phyloP scores from a whole-genome alignment of 2,113 vertebrate species.

The Mixornis gularis region DNA sequence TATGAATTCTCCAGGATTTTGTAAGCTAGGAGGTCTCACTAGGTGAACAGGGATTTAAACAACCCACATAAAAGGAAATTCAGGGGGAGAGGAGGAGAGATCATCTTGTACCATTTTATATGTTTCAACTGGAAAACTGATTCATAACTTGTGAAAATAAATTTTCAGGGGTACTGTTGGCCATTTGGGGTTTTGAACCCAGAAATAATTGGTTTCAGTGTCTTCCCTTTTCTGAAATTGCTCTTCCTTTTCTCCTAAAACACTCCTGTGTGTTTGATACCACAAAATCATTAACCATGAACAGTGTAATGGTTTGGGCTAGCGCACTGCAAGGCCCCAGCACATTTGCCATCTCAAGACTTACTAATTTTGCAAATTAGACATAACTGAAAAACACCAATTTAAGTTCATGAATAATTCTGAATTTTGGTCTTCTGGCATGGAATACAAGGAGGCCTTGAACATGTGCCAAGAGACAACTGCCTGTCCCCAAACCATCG shows the following conservation, averaged over 20 bases:
- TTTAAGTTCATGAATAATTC: not conserved
- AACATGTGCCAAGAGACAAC: not conserved
- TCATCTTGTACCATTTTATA: not conserved
- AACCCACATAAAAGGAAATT: not conserved
- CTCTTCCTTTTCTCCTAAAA: not conserved
- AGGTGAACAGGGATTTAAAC: not conserved
- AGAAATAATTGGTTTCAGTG: not conserved
- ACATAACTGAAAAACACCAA: not conserved
- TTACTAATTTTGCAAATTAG: not conserved
- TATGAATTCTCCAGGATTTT: not conserved
- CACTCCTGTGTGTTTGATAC: not conserved
- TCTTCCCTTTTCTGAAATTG: not conserved
- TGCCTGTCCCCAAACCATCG: not conserved
- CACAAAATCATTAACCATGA: not conserved
- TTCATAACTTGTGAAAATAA: not conserved
- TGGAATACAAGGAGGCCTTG: not conserved
- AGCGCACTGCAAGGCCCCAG: not conserved
- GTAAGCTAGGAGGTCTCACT: not conserved
- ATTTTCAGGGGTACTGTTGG: not conserved
- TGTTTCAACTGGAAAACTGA: not conserved
- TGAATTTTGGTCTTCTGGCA: not conserved
- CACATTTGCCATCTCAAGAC: not conserved
- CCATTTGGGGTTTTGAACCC: not conserved
- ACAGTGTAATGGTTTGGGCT: not conserved
- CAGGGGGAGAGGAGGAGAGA: accelerated